Percentiles rank a stretch among this genome's conserved stretches.
phyloP scores from a whole-genome alignment of 2,888 invertebrate genomes.

The Doris montereyensis region DNA sequence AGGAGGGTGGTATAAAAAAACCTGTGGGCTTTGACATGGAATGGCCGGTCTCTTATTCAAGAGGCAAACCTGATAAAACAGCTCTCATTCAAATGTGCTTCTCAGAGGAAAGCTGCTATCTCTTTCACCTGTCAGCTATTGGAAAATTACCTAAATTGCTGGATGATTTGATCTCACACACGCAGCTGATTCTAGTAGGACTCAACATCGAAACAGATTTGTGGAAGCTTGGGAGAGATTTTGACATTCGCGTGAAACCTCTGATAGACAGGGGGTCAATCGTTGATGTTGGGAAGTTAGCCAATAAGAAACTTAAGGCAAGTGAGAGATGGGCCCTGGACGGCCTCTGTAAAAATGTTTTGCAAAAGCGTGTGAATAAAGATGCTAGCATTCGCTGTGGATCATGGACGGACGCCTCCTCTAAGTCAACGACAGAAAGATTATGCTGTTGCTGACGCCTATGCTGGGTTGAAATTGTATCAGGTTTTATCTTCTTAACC shows the following conservation, averaged over 20 bases:
- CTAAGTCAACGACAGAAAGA: conserved; percentile 54
- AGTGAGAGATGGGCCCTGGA: conserved; percentile 63
- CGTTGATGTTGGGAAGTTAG: conserved; percentile 54
- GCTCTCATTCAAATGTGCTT: conserved; percentile 60
- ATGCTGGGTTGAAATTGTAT: conserved; percentile 44
- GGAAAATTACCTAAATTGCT: conserved; percentile 52
- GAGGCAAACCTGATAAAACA: conserved; percentile 53
- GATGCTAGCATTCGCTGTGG: conserved; percentile 53
- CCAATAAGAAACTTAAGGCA: conserved; percentile 56
- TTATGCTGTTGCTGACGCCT: conserved; percentile 63
- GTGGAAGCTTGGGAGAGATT: conserved; percentile 64
- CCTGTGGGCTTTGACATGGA: conserved; percentile 62
- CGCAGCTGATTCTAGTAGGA: conserved; percentile 55
- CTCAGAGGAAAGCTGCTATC: conserved; percentile 53
- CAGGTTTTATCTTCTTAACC: too few relatives aligned
- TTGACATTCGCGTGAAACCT: conserved; percentile 52
- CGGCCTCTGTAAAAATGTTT: conserved; percentile 57
- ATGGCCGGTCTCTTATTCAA: conserved; percentile 61
- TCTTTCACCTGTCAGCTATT: conserved; percentile 62
- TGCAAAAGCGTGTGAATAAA: conserved; percentile 54
- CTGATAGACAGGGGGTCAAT: conserved; percentile 49
- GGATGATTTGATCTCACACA: conserved; percentile 50
- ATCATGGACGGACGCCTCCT: conserved; percentile 60
- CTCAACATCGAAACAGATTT: conserved; percentile 59
- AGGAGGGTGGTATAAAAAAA: conserved; percentile 31